phyloP scores from a whole-genome alignment of 2,113 vertebrate species.

The Eidolon helvum region DNA sequence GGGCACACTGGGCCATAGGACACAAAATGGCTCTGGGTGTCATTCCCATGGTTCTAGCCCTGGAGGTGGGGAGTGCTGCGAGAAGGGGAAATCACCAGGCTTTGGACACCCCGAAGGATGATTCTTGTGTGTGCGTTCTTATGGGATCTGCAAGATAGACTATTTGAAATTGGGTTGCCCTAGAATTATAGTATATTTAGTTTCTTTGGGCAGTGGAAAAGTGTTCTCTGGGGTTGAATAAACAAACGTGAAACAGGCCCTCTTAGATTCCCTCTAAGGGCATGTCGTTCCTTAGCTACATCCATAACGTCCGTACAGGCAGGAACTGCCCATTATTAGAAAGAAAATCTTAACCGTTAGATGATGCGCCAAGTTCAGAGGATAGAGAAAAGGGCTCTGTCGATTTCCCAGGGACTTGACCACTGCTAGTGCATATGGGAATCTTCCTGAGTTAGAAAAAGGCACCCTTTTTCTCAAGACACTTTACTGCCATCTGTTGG shows the following conservation, averaged over 20 bases:
- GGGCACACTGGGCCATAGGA: background rate
- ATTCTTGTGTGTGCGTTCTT: background rate
- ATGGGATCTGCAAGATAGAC: background rate
- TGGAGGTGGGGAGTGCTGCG: background rate
- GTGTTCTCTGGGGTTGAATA: background rate
- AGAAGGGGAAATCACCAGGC: background rate
- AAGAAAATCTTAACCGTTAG: background rate
- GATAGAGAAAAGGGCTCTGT: background rate
- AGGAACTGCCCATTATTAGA: background rate
- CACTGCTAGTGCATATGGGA: background rate
- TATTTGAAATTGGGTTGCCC: background rate
- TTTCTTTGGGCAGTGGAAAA: background rate
- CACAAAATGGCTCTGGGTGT: background rate
- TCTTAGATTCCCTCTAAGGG: background rate
- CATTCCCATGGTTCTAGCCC: rapidly evolving
- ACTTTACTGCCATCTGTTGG: conserved; percentile 58
- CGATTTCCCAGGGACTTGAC: background rate
- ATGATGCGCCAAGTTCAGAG: background rate
- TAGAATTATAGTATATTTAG: background rate
- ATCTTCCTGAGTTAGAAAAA: background rate
- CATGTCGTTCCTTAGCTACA: background rate
- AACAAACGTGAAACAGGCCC: background rate
- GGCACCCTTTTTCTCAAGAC: background rate
- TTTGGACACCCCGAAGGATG: background rate
- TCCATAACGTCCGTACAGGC: background rate